These are phyloP conservation scores for Pachycephala philippinensis DNA, from an alignment of 2,113 vertebrate species.

Conservation along the genomic window DNA sequence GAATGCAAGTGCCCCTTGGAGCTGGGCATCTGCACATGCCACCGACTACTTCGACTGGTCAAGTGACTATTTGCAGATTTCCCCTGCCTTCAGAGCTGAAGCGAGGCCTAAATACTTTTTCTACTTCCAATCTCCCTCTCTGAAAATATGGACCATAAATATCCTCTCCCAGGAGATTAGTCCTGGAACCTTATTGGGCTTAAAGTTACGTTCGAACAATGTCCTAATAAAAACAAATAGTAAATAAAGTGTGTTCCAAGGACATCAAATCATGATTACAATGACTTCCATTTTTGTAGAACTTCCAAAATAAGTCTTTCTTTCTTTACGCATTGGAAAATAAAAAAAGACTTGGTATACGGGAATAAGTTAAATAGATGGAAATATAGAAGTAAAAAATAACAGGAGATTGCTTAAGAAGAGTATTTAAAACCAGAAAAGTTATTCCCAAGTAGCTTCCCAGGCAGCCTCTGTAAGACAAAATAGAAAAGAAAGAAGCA, in stretches of 20 bases:
- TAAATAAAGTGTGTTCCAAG: constrained; percentile 34
- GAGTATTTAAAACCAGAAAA: neutral
- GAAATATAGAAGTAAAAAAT: neutral
- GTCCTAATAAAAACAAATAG: constrained; percentile 52
- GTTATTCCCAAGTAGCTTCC: neutral
- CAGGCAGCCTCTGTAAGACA: neutral
- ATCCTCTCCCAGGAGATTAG: constrained; percentile 33
- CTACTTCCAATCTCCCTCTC: neutral
- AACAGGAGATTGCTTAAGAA: neutral
- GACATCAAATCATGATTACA: constrained; percentile 7
- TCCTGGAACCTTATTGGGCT: constrained; percentile 15
- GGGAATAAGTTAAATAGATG: neutral
- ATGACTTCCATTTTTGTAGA: constrained; percentile 32
- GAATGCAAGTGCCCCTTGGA: neutral
- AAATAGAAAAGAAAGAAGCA: neutral
- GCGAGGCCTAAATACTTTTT: constrained; percentile 8
- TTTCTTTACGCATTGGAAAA: constrained; percentile 16
- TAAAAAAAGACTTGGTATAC: neutral
- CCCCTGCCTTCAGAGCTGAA: neutral
- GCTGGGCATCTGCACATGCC: neutral
- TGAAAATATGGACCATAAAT: constrained; percentile 55
- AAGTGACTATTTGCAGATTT: neutral
- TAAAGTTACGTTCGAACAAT: constrained; percentile 11
- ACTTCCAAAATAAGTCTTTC: constrained; percentile 6
- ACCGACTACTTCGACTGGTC: neutral